Evolutionary conservation across 1,140 invertebrate species (phyloP).

Genomic region (Caenorhabditis inopinata): DNA sequence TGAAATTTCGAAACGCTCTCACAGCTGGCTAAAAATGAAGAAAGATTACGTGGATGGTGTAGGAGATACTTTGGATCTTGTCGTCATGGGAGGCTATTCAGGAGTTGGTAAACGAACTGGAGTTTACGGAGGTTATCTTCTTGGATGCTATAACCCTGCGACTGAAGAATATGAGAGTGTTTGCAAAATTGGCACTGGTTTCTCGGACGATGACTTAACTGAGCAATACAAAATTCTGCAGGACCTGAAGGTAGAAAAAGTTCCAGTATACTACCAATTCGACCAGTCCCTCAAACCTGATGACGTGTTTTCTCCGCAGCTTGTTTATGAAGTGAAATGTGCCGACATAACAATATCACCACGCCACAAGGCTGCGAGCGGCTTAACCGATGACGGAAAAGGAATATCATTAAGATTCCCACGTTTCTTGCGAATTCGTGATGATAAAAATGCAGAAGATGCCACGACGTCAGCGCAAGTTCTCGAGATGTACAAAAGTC

Average conservation of each 20-base stretch:
- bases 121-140: slow-evolving; percentile 88
- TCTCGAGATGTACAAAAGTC: slow-evolving; percentile 79
- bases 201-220: slow-evolving; percentile 85
- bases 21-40: slow-evolving; percentile 79
- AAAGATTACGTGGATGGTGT: slow-evolving; percentile 95
- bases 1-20: slow-evolving; percentile 93
- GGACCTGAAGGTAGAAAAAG: slow-evolving; percentile 70
- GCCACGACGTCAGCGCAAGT: slow-evolving; percentile 86
- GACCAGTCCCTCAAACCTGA: slow-evolving; percentile 80
- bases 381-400: slow-evolving; percentile 72
- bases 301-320: slow-evolving; percentile 81
- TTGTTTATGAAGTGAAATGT: slow-evolving; percentile 93
- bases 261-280: slow-evolving; percentile 84
- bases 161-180: slow-evolving; percentile 90
- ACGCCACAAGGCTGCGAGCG: slow-evolving; percentile 83
- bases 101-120: slow-evolving; percentile 93
- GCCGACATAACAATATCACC: slow-evolving; percentile 94
- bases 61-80: slow-evolving; percentile 86
- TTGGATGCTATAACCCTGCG: slow-evolving; percentile 91
- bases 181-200: slow-evolving; percentile 95
- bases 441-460: slow-evolving; percentile 89
- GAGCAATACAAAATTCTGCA: slow-evolving; percentile 78
- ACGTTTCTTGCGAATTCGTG: slow-evolving; percentile 74
- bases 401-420: slow-evolving; percentile 93
- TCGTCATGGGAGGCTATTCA: slow-evolving; percentile 90